A percentile compares a stretch with the other conserved stretches of the same genome.
These are phyloP conservation scores for Herpailurus yagouaroundi DNA, from an alignment of 2,113 vertebrate species.

Conservation along the genomic window DNA sequence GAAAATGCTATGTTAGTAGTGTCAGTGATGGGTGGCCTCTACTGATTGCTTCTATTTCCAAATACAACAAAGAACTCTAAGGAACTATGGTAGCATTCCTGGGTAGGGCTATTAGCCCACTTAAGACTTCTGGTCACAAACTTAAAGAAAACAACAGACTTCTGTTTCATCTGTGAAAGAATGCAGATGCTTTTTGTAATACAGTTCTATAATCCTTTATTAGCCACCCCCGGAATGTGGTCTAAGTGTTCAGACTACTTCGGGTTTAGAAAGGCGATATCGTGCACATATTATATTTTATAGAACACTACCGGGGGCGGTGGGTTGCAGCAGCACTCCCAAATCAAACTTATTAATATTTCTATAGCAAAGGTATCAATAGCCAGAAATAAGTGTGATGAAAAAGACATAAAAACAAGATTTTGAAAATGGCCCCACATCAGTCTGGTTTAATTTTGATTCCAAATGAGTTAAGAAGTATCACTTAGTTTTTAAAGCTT, in stretches of 20 bases:
- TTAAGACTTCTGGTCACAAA: background rate
- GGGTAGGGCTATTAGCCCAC: background rate
- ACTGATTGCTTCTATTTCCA: background rate
- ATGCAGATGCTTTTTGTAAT: background rate
- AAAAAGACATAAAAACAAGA: background rate
- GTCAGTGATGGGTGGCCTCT: background rate
- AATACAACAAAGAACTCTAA: background rate
- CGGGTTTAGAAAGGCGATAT: background rate
- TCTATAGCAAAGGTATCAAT: background rate
- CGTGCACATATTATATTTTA: background rate
- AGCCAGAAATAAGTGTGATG: background rate
- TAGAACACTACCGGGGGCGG: background rate
- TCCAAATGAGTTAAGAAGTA: background rate
- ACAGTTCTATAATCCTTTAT: background rate
- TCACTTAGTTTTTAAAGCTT: background rate
- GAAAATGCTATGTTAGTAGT: background rate
- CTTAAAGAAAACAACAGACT: background rate
- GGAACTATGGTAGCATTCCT: background rate
- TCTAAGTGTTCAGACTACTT: background rate
- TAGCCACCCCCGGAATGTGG: background rate
- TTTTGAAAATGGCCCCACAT: background rate
- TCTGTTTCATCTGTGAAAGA: background rate
- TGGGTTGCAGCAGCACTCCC: background rate
- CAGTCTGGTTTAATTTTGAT: background rate
- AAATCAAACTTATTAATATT: background rate